Evolutionary conservation across 2,113 vertebrate species (phyloP), one percentile per base, ranked within the genome.

Genomic region (Onychorhynchus coronatus): DNA sequence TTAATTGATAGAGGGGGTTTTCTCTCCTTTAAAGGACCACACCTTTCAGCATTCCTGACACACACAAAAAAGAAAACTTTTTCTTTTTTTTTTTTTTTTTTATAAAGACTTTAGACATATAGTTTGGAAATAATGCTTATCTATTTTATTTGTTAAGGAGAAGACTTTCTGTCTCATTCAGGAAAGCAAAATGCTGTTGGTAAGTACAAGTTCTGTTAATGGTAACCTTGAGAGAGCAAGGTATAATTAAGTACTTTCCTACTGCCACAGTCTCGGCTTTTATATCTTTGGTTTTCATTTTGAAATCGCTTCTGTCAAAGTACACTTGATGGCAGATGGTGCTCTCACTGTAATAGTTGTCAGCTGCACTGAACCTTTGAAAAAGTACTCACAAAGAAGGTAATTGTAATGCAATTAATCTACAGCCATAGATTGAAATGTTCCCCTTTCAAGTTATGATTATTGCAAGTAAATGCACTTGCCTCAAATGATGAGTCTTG

Each of bases 121-220:
- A 4, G 18, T 84, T 83, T 86, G 81, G 76, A 96, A 94, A 92
- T 97, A 96, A 97, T 39, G 11, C n/a, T 16, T 75, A 3, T 61
- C 49, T 93, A 4, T 95, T 96, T 86, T 91, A 8, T 97, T 97
- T 95, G 94, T 98, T 95, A 93, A 98, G 99, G 99, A 97, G 73
- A 93, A 96, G 91, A 98, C 97, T 99, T 99, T 95, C 97, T 99
- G 93, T 97, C 97, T 92, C 95, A 95, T 63, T 92, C 89, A 17
- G 98, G 98, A 97, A 98, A 91, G 62, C 98, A 98, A 88, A 98
- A 96, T 96, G 99, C 99, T 61, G 93, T 99, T 97, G 98, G 99
- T 99, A 97, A 98, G 99, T 99, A 88, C 47, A 55, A 73, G 65
- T 76, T 85, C 33, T 68, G 4, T 82, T 94, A 86, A 78, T 31